Base-by-base conservation (phyloP, 2,888 invertebrate species). In the Oscheius myriophilus region DNA sequence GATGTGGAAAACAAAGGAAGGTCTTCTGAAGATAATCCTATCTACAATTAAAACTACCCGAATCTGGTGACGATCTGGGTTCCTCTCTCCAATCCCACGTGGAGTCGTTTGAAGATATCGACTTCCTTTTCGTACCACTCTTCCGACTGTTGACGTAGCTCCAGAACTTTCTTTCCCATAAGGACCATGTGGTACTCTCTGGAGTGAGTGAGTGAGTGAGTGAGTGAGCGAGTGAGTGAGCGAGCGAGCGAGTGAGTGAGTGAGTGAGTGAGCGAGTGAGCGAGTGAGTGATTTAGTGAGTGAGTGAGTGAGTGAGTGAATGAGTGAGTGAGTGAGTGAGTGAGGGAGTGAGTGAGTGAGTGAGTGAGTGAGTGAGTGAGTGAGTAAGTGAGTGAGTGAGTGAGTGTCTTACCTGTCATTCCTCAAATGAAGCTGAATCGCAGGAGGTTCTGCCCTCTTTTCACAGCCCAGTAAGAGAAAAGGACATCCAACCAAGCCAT, bases 131-230 rank as follows among this genome's bases (percentile, higher is more conserved):
- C 33, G 9, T 33, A 33, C 33, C 33, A 33, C 9, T 6, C 33
- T 33, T 33, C 33, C 9, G 33, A 33, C 9, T 33, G 33, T 33
- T 33, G 33, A 9, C 33, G 33, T 16, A 61, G 46, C 14, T 18
- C 9, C n/a, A 25, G 25, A 1, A 61, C 9, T 14, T 49, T 23
- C 49, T 33, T 46, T 14, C 33, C 33, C 61, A 61, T 46, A 21
- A 61, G 39, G 26, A 46, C 49, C 26, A 46, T 25, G 39, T 61
- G 61, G 21, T 39, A 61, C 14, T 61, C 26, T n/a, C 61, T 45
- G 39, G 33, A 33, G 9, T 6, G 33, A 33, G 33, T 6, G 33
- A 33, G 33, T 9, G 33, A 33, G 33, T 6, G 33, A 33, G 33
- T 6, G 33, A 33, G 33, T 6, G 33, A 33, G 33, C 3, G 33